Conservation (phyloP, 2,113 vertebrate species). For the Carassius carassius region DNA sequence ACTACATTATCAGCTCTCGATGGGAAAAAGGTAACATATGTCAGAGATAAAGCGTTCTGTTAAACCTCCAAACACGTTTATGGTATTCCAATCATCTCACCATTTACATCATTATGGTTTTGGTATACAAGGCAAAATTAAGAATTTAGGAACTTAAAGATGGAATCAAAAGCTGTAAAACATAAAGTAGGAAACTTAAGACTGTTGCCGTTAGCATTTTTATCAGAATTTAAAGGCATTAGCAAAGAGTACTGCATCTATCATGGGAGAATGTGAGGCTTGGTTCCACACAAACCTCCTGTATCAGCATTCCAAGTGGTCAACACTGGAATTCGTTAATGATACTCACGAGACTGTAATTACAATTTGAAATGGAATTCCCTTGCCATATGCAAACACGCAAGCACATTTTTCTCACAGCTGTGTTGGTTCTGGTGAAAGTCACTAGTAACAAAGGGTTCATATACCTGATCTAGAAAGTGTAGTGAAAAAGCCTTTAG, state of each 20-base stretch:
- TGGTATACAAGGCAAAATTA: background rate
- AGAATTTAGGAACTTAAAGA: constrained; percentile 7
- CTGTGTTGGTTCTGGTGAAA: constrained; percentile 3
- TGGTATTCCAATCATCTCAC: background rate
- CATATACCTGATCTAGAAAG: constrained; percentile 9
- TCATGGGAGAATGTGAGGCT: background rate
- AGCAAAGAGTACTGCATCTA: background rate
- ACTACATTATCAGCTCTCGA: background rate
- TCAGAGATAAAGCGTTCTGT: background rate
- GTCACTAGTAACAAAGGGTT: constrained; percentile 15
- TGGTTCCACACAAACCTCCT: constrained; percentile 9
- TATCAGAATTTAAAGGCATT: background rate
- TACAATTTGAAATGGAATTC: constrained; percentile 31
- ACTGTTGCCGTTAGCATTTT: background rate
- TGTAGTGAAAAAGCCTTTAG: constrained; percentile 1
- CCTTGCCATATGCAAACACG: constrained; percentile 10
- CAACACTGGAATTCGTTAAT: constrained; percentile 45
- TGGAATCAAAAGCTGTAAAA: background rate
- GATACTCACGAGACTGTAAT: constrained; percentile 23
- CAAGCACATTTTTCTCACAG: constrained; percentile 26
- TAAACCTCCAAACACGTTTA: background rate
- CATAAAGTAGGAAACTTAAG: background rate
- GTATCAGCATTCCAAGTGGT: constrained; percentile 41
- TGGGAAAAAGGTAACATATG: background rate
- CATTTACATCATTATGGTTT: background rate